Percentiles rank a stretch among this genome's conserved stretches.
These are phyloP conservation scores for Microtus pennsylvanicus DNA, from an alignment of 2,113 vertebrate species.

Conservation along the genomic window DNA sequence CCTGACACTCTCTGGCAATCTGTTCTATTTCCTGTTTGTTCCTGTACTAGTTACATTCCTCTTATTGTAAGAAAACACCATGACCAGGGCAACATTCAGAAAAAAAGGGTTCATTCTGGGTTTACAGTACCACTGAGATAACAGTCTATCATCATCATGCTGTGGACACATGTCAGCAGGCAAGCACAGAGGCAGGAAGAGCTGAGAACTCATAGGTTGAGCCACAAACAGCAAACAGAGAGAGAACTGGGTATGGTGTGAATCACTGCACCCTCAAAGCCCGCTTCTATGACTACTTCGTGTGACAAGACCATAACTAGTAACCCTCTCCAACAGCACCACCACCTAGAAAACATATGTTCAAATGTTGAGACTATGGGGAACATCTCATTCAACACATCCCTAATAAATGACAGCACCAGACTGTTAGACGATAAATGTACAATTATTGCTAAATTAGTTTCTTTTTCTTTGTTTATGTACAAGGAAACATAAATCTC, in stretches of 20 bases:
- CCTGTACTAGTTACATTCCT: background rate
- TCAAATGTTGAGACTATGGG: background rate
- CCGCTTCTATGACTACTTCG: background rate
- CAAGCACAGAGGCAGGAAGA: background rate
- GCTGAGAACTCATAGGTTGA: background rate
- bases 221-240: background rate
- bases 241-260: background rate
- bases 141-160: background rate
- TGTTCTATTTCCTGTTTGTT: slow-evolving; percentile 31
- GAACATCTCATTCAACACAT: background rate
- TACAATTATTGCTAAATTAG: slow-evolving; percentile 24
- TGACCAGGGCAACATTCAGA: background rate
- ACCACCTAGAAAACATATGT: background rate
- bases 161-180: background rate
- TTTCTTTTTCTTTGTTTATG: background rate
- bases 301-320: background rate
- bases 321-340: background rate
- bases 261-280: background rate
- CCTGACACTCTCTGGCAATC: slow-evolving; percentile 52
- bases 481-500: slow-evolving; percentile 31
- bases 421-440: slow-evolving; percentile 58
- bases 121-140: background rate
- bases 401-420: slow-evolving; percentile 60
- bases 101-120: background rate
- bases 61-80: background rate